Evolutionary conservation across 1,140 invertebrate genomes (phyloP).

Genomic region (Drosophila ohnishii): DNA sequence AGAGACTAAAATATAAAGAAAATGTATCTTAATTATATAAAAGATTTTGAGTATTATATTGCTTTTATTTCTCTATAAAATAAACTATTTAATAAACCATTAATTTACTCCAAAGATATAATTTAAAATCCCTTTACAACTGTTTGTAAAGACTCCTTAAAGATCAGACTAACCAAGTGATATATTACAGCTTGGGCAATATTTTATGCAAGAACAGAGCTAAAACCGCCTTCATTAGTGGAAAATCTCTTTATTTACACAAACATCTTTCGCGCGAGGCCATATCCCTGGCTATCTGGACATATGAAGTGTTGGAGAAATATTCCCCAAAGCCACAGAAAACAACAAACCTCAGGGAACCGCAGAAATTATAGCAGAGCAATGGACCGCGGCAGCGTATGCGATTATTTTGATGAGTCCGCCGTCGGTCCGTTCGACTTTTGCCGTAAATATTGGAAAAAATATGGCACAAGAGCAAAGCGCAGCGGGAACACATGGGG

Average conservation of each 20-base stretch:
- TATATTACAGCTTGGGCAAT: constrained; percentile 26
- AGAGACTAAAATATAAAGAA: background rate
- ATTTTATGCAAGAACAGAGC: constrained; percentile 10
- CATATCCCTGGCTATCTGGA: constrained; percentile 8
- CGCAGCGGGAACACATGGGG: constrained; percentile 39
- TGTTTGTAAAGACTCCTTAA: constrained; percentile 1
- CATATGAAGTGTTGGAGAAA: constrained; percentile 42
- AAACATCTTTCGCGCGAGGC: constrained; percentile 16
- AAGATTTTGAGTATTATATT: background rate
- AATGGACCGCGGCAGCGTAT: constrained; percentile 36
- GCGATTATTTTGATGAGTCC: constrained; percentile 68
- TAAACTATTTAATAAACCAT: too few species aligned
- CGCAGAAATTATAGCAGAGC: constrained; percentile 36
- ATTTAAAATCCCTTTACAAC: background rate
- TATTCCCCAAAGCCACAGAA: constrained; percentile 22
- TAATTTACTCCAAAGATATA: background rate
- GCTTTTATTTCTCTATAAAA: too few species aligned
- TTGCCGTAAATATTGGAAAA: constrained; percentile 66
- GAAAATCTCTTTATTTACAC: constrained; percentile 46
- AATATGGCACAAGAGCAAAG: constrained; percentile 64
- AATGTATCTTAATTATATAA: too few species aligned
- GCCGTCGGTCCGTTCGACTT: constrained; percentile 56
- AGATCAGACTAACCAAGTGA: constrained; percentile 4
- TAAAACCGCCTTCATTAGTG: constrained; percentile 28
- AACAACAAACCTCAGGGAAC: constrained; percentile 14